Evolutionary conservation across 2,888 invertebrate species (phyloP).

Genomic region (Machimus rusticus): DNA sequence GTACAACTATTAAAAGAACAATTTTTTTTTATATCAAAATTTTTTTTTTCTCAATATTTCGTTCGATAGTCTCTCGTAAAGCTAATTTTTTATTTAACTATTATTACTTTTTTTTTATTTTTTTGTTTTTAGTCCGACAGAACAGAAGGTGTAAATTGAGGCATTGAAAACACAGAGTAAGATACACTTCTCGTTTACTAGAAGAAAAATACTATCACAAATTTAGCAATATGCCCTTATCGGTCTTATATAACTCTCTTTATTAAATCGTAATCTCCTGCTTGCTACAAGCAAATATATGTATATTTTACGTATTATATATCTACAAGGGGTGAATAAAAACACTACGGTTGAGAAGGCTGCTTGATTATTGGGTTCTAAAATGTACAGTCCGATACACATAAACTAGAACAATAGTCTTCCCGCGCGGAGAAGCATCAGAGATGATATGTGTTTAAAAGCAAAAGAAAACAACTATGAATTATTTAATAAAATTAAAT

Average conservation of each 20-base stretch:
- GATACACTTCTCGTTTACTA: constrained; percentile 25
- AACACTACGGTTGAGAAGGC: constrained; percentile 31
- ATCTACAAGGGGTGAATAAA: constrained; percentile 21
- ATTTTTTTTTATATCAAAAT: constrained; percentile 4
- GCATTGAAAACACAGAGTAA: constrained; percentile 34
- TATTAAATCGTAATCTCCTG: constrained; percentile 7
- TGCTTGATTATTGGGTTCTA: constrained; percentile 30
- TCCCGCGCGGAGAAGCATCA: constrained; percentile 13
- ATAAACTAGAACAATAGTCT: constrained; percentile 18
- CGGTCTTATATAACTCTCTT: constrained; percentile 6
- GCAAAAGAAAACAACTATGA: constrained; percentile 33
- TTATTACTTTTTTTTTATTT: not conserved
- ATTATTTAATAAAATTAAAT: constrained; percentile 38
- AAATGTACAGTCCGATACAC: constrained; percentile 29
- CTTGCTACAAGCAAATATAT: constrained; percentile 42
- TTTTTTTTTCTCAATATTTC: not conserved
- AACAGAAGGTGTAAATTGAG: constrained; percentile 26
- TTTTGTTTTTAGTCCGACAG: not conserved
- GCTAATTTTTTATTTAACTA: not conserved
- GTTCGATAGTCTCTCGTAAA: not conserved
- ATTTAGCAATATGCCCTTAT: constrained; percentile 39
- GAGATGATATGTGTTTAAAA: constrained; percentile 39
- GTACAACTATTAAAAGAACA: constrained; percentile 15
- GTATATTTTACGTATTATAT: constrained; percentile 27
- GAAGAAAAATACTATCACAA: constrained; percentile 37